Percentiles rank a stretch among this genome's conserved stretches.
Evolutionary conservation across 2,113 vertebrate species (phyloP).

Genomic region (Brachyhypopomus occidentalis): DNA sequence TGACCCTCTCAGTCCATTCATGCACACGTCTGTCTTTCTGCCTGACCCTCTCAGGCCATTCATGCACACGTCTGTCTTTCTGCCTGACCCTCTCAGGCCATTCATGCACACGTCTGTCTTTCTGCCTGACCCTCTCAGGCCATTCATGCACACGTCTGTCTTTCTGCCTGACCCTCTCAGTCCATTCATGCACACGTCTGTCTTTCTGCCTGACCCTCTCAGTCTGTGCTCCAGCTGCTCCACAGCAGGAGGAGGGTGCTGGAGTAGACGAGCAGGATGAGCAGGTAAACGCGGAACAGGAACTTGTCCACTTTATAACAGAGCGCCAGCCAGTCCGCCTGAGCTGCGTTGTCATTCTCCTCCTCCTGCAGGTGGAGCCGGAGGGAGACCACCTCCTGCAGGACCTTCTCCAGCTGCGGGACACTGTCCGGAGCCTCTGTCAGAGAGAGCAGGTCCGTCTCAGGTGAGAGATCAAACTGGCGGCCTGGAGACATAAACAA

Average conservation of each 20-base stretch:
- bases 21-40: too few relatives aligned
- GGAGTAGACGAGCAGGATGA: slow-evolving; percentile 73
- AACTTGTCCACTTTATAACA: slow-evolving; percentile 78
- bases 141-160: neutral
- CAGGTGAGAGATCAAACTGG: slow-evolving; percentile 66
- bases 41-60: neutral
- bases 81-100: slow-evolving; percentile 50
- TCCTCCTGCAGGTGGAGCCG: slow-evolving; percentile 69
- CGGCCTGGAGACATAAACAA: slow-evolving; percentile 59
- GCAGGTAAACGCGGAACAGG: slow-evolving; percentile 79
- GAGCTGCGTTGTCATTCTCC: slow-evolving; percentile 63
- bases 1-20: slow-evolving; percentile 58
- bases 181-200: neutral
- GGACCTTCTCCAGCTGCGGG: slow-evolving; percentile 72
- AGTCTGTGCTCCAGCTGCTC: slow-evolving; percentile 77
- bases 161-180: neutral
- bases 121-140: slow-evolving; percentile 50
- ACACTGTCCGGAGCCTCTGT: slow-evolving; percentile 58
- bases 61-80: neutral
- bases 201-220: slow-evolving; percentile 35
- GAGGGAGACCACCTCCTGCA: slow-evolving; percentile 75
- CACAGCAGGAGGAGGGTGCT: slow-evolving; percentile 80
- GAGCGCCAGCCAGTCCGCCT: slow-evolving; percentile 75
- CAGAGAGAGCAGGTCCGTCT: slow-evolving; percentile 72
- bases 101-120: neutral